phyloP scores from a whole-genome alignment of 2,888 invertebrate species.

The Megaustenia siamemsis region DNA sequence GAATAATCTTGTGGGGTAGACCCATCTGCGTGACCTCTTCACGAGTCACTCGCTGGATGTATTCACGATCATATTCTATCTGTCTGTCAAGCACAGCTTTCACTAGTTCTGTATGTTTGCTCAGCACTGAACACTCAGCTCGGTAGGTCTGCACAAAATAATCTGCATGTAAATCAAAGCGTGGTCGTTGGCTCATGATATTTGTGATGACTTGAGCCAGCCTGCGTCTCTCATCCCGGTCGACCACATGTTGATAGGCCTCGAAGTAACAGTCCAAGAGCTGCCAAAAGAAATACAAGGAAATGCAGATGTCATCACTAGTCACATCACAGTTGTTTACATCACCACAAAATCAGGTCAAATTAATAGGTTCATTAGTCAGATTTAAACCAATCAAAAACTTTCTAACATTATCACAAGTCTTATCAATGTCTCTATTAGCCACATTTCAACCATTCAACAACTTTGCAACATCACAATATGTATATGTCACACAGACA shows the following conservation, averaged over 20 bases:
- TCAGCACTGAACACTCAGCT: slow-evolving; percentile 75
- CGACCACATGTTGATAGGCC: slow-evolving; percentile 79
- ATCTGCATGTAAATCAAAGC: slow-evolving; percentile 73
- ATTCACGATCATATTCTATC: slow-evolving; percentile 78
- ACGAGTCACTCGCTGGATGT: slow-evolving; percentile 73
- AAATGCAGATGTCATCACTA: no score
- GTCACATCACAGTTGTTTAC: no score
- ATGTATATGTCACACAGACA: no score
- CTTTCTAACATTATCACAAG: no score
- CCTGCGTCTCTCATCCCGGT: slow-evolving; percentile 75
- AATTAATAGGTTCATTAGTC: no score
- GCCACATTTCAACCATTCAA: no score
- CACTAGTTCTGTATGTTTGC: slow-evolving; percentile 73
- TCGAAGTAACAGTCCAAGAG: slow-evolving; percentile 79
- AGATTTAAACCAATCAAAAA: no score
- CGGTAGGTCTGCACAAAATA: slow-evolving; percentile 78
- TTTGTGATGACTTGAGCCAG: slow-evolving; percentile 78
- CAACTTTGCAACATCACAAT: no score
- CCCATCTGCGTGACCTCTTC: slow-evolving; percentile 75
- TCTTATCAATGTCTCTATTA: no score
- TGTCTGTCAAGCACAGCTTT: slow-evolving; percentile 78
- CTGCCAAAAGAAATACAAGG: no score
- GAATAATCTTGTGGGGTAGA: slow-evolving; percentile 74
- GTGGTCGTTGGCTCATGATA: slow-evolving; percentile 75
- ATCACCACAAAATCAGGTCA: no score